Conservation (phyloP, 2,888 invertebrate genomes). For the Oscheius sp. region DNA sequence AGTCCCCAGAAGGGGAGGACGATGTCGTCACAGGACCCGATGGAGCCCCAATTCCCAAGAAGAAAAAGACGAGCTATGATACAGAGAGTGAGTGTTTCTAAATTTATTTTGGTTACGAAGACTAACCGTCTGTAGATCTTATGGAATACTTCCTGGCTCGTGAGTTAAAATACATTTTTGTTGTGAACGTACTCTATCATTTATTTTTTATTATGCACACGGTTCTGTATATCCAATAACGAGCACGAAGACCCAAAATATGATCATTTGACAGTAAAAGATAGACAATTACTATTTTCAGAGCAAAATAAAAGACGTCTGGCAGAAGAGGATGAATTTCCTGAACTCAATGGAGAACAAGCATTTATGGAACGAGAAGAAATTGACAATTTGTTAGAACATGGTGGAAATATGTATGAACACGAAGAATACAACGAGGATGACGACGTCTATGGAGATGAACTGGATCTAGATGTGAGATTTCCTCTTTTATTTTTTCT, state of each 20-base stretch:
- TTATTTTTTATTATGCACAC: background rate
- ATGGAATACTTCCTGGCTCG: constrained; percentile 31
- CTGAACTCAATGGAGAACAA: constrained; percentile 27
- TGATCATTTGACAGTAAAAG: background rate
- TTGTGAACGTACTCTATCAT: background rate
- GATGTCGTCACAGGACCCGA: constrained; percentile 12
- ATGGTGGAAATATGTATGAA: constrained; percentile 1
- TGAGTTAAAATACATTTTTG: background rate
- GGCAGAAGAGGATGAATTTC: constrained; percentile 27
- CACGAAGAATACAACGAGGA: constrained; percentile 22
- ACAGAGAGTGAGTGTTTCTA: constrained; percentile 11
- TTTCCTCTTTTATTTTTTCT: background rate
- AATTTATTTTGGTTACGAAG: background rate
- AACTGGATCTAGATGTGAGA: constrained; percentile 18
- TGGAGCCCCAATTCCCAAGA: background rate
- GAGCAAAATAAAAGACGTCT: constrained; percentile 1
- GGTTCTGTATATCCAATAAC: too few relatives aligned
- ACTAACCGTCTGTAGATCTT: background rate
- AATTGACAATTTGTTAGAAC: constrained; percentile 14
- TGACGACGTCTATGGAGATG: constrained; percentile 24
- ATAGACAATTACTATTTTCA: background rate
- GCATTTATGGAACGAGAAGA: constrained; percentile 21
- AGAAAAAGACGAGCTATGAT: constrained; percentile 17
- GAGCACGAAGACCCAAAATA: background rate
- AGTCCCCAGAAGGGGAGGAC: background rate